Evolutionary conservation across 2,797 vertebrate species (phyloP).

Genomic region (Anguilla megastoma): DNA sequence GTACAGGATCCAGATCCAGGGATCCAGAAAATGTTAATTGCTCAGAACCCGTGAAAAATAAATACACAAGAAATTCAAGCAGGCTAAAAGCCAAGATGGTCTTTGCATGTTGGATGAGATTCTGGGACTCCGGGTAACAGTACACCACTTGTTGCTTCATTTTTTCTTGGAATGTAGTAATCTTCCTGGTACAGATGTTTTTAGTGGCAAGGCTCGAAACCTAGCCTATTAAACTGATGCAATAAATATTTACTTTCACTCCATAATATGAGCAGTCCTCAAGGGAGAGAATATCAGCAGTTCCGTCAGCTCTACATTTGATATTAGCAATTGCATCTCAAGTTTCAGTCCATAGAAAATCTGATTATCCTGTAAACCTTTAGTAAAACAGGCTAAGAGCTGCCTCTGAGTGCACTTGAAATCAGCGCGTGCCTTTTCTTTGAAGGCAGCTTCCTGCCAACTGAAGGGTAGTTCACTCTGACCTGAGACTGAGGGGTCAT

Average conservation of each 20-base stretch:
- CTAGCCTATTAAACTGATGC: not conserved
- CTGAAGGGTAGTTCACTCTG: not conserved
- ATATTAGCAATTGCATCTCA: not conserved
- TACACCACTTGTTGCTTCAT: not conserved
- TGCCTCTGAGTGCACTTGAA: not conserved
- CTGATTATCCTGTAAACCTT: not conserved
- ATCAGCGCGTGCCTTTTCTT: not conserved
- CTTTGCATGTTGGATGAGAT: not conserved
- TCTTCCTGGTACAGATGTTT: not conserved
- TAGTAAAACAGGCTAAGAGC: not conserved
- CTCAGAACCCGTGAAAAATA: not conserved
- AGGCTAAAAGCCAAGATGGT: not conserved
- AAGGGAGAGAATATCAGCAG: not conserved
- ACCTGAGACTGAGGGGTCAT: not conserved
- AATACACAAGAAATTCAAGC: not conserved
- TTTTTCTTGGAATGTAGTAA: constrained; percentile 1
- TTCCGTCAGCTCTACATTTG: not conserved
- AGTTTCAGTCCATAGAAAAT: not conserved
- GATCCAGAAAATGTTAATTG: not conserved
- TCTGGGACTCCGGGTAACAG: not conserved
- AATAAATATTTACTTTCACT: not conserved
- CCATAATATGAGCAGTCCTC: not conserved
- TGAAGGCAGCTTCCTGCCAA: not conserved
- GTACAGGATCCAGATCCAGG: not conserved
- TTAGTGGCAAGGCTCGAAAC: not conserved